Evolutionary conservation across 2,888 invertebrate genomes (phyloP), one percentile per base, ranked within the genome.

Genomic region (Caradrina kadenii): DNA sequence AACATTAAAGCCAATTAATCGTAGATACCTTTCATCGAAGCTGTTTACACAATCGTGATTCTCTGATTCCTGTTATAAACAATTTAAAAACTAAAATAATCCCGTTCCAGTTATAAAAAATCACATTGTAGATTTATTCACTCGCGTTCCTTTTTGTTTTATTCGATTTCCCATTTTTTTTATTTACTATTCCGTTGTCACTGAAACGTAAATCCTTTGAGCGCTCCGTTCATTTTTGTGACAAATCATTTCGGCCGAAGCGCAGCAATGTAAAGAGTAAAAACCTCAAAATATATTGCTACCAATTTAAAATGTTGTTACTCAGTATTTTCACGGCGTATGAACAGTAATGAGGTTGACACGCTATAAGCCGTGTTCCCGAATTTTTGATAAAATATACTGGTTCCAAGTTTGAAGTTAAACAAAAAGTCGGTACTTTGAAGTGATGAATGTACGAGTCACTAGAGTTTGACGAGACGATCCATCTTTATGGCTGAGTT

Each of bases 261-360:
- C 55, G 48, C 65, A 63, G 42, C 65, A 66, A 50, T 52, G 21
- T 53, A 56, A 61, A 66, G 22, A 61, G 39, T 22, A 56, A 70
- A 58, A 39, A 50, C 31, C 22, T 6, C 22, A 45, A 56, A 65
- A 69, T 66, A 80, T 80, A 70, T 65, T 54, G 31, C 5, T 42
- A 65, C 53, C 56, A 50, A 66, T 79, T 69, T 63, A 60, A 54
- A 56, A 70, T 54, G 48, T 61, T 50, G 31, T 49, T 48, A 52
- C 19, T 22, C 60, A 17, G 6, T 75, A 17, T 63, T 70, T 78
- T 76, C 56, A 70, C 70, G 58, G 72, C 60, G 42, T 63, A 81
- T 66, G 53, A 67, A 73, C 61, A 52, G 45, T 73, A 81, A 81
- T 81, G 55, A 81, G 62, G 50, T 73, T 63, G 69, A 76, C 60